phyloP scores from a whole-genome alignment of 2,113 vertebrate species.

The Genyomyrus donnyi region DNA sequence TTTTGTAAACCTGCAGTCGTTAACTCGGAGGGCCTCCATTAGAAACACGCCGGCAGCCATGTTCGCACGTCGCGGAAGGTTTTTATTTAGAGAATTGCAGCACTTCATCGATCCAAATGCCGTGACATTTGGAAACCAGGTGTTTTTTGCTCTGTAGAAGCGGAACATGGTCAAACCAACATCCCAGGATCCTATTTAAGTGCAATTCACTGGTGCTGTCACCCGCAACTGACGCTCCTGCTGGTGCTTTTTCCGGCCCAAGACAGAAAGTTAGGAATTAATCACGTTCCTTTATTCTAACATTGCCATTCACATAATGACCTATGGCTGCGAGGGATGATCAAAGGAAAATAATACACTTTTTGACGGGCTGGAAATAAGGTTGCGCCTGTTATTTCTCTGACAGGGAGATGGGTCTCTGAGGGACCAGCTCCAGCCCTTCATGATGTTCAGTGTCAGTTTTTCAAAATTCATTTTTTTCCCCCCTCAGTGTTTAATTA shows the following conservation, averaged over 20 bases:
- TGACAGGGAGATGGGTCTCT: neutral
- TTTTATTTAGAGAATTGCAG: constrained; percentile 6
- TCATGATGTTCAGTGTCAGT: constrained; percentile 7
- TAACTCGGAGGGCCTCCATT: neutral
- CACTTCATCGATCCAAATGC: neutral
- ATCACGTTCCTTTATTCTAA: constrained; percentile 5
- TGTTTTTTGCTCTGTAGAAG: neutral
- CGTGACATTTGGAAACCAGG: neutral
- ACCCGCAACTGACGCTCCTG: neutral
- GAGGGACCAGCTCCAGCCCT: neutral
- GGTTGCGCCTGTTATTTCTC: neutral
- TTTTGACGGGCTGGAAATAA: neutral
- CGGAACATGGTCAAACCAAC: neutral
- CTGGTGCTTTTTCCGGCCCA: neutral
- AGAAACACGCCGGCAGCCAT: neutral
- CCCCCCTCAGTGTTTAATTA: neutral
- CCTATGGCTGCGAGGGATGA: neutral
- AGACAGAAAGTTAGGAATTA: neutral
- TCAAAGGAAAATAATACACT: constrained; percentile 6
- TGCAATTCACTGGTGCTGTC: neutral
- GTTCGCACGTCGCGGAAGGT: neutral
- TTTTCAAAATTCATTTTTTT: constrained; percentile 2
- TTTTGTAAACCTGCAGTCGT: neutral
- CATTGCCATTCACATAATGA: constrained; percentile 7
- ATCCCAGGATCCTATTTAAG: neutral